Evolutionary conservation across 2,888 invertebrate species (phyloP), one percentile per base, ranked within the genome.

Genomic region (Branchipolynoe longqiensis): DNA sequence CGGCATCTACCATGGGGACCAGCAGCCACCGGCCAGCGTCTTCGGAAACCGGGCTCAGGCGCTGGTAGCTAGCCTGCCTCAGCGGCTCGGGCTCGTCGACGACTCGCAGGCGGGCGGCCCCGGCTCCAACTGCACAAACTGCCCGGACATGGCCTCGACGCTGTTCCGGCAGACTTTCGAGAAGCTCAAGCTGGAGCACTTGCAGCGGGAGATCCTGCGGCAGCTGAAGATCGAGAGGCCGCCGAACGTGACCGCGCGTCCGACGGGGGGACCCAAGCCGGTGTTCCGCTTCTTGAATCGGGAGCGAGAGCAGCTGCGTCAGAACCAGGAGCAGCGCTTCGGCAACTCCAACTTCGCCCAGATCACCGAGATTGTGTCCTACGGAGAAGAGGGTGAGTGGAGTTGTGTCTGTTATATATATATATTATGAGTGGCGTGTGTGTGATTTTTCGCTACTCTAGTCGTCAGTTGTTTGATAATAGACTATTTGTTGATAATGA

Each of bases 321-420:
- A 41, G 54, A 78, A 78, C 22, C 73, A 73, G 6, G 38, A 41
- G 73, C 33, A 73, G 6, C 18, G 38, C 0, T 54, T 54, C 28
- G 48, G 78, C 25, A 8, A 28, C n/a, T 4, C 18, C 78, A 78
- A 54, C 78, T 78, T 31, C 48, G 78, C 78, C 28, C 8, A 78
- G 48, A 78, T 78, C 41, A 28, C 41, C 41, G 78, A 78, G 31
- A 78, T 78, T 22, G 41, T 78, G 28, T 78, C 78, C 78, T 78
- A 48, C 28, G 78, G 78, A 2, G 78, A 78, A 33, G 78, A 78
- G 28, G 78, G 78, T 78, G 54, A 78, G 78, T 6, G 14, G n/a
- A n/a, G n/a, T n/a, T n/a, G n/a, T n/a, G n/a, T n/a, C n/a, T n/a
- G n/a, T n/a, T n/a, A n/a, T n/a, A n/a, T n/a, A n/a, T n/a, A n/a